Conservation (phyloP, 2,113 vertebrate species). For the Eptesicus fuscus region DNA sequence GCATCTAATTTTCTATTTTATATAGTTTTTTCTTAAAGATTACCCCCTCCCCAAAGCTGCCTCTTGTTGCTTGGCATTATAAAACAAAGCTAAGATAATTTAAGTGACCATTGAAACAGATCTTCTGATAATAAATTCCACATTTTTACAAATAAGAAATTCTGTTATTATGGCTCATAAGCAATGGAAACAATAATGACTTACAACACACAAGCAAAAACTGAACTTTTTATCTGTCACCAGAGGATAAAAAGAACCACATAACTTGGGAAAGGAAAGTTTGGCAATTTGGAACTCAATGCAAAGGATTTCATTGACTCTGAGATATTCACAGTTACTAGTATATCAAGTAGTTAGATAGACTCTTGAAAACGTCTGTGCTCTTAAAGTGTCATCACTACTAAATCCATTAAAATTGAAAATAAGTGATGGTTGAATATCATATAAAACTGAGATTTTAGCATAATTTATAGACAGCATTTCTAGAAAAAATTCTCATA, state of each 20-base stretch:
- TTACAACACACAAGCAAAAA: not conserved
- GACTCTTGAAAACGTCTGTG: not conserved
- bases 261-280: not conserved
- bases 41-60: not conserved
- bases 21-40: not conserved
- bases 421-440: not conserved
- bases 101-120: not conserved
- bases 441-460: not conserved
- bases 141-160: not conserved
- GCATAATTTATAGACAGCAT: not conserved
- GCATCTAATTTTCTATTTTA: not conserved
- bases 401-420: not conserved
- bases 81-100: not conserved
- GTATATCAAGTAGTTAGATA: not conserved
- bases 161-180: not conserved
- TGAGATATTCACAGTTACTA: not conserved
- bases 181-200: not conserved
- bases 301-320: not conserved
- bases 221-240: not conserved
- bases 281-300: not conserved
- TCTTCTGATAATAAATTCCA: not conserved
- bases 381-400: not conserved
- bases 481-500: not conserved
- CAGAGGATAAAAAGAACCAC: not conserved
- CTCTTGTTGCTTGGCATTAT: not conserved